phyloP scores from a whole-genome alignment of 2,888 invertebrate species.

The Drosophila subquinaria region DNA sequence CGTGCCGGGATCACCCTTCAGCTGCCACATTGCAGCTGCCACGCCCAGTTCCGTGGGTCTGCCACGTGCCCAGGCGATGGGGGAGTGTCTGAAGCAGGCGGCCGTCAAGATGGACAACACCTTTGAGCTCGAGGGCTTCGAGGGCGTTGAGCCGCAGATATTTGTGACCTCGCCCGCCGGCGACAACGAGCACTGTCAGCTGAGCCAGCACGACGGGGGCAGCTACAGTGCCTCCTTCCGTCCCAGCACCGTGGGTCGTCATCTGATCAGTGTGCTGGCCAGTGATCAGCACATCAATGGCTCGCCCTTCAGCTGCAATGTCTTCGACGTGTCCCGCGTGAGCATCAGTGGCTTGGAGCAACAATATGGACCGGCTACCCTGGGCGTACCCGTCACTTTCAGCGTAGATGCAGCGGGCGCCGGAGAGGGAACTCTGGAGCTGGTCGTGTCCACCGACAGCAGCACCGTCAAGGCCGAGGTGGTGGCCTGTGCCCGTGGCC shows the following conservation, averaged over 20 bases:
- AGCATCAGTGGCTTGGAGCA: conserved; percentile 89
- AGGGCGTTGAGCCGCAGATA: conserved; percentile 89
- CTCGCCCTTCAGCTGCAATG: conserved; percentile 97
- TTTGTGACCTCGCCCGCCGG: conserved; percentile 94
- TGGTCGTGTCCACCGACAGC: conserved; percentile 95
- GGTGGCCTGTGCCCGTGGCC: conserved; percentile 93
- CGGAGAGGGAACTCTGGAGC: conserved; percentile 96
- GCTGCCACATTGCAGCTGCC: conserved; percentile 90
- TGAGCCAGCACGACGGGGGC: conserved; percentile 89
- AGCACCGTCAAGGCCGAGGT: conserved; percentile 96
- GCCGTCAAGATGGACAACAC: conserved; percentile 86
- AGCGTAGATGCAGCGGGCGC: conserved; percentile 98
- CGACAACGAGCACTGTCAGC: conserved; percentile 90
- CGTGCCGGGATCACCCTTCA: conserved; percentile 96
- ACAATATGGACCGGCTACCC: conserved; percentile 85
- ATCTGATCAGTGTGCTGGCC: conserved; percentile 92
- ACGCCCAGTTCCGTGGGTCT: conserved; percentile 85
- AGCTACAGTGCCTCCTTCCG: conserved; percentile 92
- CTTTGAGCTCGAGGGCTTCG: conserved; percentile 87
- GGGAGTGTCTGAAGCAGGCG: conserved; percentile 85
- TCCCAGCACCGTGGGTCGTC: conserved; percentile 94
- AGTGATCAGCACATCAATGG: conserved; percentile 95
- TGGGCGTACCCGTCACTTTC: conserved; percentile 95
- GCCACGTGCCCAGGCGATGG: conserved; percentile 87
- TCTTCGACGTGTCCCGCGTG: conserved; percentile 95